phyloP scores from a whole-genome alignment of 2,113 vertebrate genomes.

The Sclerurus mexicanus region DNA sequence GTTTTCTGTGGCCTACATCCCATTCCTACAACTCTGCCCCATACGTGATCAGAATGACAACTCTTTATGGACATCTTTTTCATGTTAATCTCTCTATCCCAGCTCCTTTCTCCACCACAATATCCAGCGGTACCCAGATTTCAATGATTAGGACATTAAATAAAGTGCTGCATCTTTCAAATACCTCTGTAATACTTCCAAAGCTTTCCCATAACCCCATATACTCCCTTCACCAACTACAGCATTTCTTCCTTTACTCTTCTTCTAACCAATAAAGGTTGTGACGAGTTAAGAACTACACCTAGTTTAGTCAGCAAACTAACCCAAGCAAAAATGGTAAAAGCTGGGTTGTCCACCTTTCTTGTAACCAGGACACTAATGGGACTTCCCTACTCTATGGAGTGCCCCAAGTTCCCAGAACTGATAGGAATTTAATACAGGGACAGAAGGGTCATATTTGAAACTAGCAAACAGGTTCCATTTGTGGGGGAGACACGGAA shows the following conservation, averaged over 20 bases:
- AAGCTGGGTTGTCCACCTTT: neutral
- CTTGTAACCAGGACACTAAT: neutral
- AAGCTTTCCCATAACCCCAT: neutral
- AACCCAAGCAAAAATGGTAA: neutral
- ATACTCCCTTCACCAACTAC: neutral
- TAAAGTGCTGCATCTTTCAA: neutral
- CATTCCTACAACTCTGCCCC: neutral
- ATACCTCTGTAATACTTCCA: neutral
- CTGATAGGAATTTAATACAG: neutral
- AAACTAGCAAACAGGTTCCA: neutral
- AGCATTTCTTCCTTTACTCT: neutral
- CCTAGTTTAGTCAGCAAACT: neutral
- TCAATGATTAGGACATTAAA: neutral
- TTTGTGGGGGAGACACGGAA: neutral
- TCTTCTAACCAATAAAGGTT: neutral
- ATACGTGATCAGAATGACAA: neutral
- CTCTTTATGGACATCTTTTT: neutral
- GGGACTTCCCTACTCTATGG: neutral
- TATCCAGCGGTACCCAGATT: neutral
- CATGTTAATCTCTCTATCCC: neutral
- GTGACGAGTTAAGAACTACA: neutral
- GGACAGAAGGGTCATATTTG: neutral
- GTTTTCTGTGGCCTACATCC: neutral
- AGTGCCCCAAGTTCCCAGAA: neutral
- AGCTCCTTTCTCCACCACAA: neutral